Base-by-base conservation (phyloP, 1,140 invertebrate genomes). In the Psilanteris sp. region DNA sequence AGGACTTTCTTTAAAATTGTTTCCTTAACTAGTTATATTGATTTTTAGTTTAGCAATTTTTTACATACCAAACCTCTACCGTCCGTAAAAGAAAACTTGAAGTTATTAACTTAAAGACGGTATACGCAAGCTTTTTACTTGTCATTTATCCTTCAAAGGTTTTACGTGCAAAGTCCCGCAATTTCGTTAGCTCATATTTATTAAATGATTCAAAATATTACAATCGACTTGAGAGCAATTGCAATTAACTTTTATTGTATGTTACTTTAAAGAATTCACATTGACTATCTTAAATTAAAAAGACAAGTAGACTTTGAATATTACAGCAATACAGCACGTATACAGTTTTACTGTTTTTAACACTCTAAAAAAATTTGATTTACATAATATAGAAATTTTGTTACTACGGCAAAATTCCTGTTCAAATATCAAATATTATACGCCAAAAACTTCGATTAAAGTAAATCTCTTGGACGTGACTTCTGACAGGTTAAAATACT, bases 401-500 rank as follows among this genome's bases (percentile, higher is more conserved):
- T 39, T 32, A 6, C 26, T 67, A 39, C 10, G 24, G 9, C 46
- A 34, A 43, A 66, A 66, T 9, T 54, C 46, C 7, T 27, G 27
- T 14, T 8, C 48, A 54, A 66, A 66, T 14, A 54, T 52, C 9
- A 36, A 67, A 67, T 37, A 67, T 55, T 55, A 11, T 29, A 27
- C 62, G 24, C 8, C 9, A 39, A n/a, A n/a, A 52, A 66, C 37
- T 67, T 67, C 62, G 29, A 46, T 55, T 14, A 16, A 22, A 55
- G 48, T 46, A 67, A 67, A 67, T 67, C 62, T 50, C 24, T 15
- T 4, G 29, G 24, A 67, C 62, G 62, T 67, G 62, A 67, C 64
- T 68, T 48, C 16, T 48, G 64, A 39, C 64, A 16, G 52, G 64
- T 50, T 68, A 57, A 57, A 68, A 68, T 68, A 29, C 52, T 68